phyloP scores from a whole-genome alignment of 2,888 invertebrate genomes.

The Embidobia sp. region DNA sequence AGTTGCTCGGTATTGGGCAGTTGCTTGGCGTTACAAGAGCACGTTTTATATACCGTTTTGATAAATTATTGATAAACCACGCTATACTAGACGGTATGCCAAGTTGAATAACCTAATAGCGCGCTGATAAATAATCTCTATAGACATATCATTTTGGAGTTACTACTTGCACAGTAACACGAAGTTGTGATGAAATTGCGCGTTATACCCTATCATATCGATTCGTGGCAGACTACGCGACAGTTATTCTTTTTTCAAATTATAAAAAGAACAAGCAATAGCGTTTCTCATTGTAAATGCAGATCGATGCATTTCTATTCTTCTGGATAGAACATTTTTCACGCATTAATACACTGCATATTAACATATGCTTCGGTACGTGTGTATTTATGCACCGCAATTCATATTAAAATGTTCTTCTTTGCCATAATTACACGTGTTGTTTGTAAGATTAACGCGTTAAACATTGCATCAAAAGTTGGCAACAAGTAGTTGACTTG shows the following conservation, averaged over 20 bases:
- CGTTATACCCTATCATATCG: constrained; percentile 5
- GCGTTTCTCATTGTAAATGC: not conserved
- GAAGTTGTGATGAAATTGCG: constrained; percentile 9
- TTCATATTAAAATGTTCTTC: constrained; percentile 24
- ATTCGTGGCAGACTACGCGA: not conserved
- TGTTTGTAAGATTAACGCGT: constrained; percentile 36
- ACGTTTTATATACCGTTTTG: constrained; percentile 25
- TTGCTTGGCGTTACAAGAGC: constrained; percentile 10
- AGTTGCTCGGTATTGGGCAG: constrained; percentile 1
- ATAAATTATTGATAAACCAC: constrained; percentile 35
- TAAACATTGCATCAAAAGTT: constrained; percentile 37
- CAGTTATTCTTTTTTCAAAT: not conserved
- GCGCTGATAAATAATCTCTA: constrained; percentile 25
- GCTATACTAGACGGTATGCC: not conserved
- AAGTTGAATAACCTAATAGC: constrained; percentile 36
- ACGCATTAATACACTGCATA: too few species aligned
- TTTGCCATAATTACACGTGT: constrained; percentile 38
- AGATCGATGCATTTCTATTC: not conserved
- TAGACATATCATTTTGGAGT: constrained; percentile 15
- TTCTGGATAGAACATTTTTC: too few species aligned
- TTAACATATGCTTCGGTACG: too few species aligned
- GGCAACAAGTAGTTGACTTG: constrained; percentile 57
- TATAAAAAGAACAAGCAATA: not conserved
- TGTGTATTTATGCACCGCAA: constrained; percentile 22
- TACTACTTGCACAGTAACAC: not conserved